Conservation (phyloP, 2,888 invertebrate species). For the Drosophila ustulata region DNA sequence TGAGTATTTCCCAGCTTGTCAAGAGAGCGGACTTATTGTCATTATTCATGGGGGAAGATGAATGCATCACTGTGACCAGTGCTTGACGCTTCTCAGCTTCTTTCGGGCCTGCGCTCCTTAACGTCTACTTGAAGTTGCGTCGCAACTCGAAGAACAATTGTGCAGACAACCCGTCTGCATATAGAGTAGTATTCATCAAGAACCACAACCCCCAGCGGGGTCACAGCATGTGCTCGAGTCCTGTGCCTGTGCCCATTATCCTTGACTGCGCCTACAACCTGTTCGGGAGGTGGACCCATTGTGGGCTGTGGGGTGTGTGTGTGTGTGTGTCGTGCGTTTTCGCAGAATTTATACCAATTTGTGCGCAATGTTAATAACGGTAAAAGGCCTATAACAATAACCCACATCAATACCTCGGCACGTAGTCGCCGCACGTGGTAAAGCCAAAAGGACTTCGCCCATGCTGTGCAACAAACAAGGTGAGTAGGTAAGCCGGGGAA, state of each 20-base stretch:
- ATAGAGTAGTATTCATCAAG: slow-evolving; percentile 19
- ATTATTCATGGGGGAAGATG: slow-evolving; percentile 5
- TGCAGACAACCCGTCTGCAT: slow-evolving; percentile 43
- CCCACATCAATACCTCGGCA: slow-evolving; percentile 77
- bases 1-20: background rate
- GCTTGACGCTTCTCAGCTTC: slow-evolving; percentile 39
- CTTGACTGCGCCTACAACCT: slow-evolving; percentile 56
- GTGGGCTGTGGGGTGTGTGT: background rate
- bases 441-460: slow-evolving; percentile 54
- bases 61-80: slow-evolving; percentile 44
- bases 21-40: slow-evolving; percentile 25
- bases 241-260: slow-evolving; percentile 43
- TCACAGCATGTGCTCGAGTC: slow-evolving; percentile 32
- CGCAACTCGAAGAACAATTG: slow-evolving; percentile 37
- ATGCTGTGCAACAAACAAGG: slow-evolving; percentile 78
- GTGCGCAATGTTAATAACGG: slow-evolving; percentile 74
- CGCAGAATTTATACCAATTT: slow-evolving; percentile 78
- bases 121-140: slow-evolving; percentile 41
- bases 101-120: slow-evolving; percentile 31
- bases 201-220: slow-evolving; percentile 26
- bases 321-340: slow-evolving; percentile 60
- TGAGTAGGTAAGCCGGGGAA: slow-evolving; percentile 73
- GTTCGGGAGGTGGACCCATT: slow-evolving; percentile 26
- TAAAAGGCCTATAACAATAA: slow-evolving; percentile 79
- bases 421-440: slow-evolving; percentile 75